Conservation (phyloP, 1,140 invertebrate species). For the Pollicipes pollicipes region DNA sequence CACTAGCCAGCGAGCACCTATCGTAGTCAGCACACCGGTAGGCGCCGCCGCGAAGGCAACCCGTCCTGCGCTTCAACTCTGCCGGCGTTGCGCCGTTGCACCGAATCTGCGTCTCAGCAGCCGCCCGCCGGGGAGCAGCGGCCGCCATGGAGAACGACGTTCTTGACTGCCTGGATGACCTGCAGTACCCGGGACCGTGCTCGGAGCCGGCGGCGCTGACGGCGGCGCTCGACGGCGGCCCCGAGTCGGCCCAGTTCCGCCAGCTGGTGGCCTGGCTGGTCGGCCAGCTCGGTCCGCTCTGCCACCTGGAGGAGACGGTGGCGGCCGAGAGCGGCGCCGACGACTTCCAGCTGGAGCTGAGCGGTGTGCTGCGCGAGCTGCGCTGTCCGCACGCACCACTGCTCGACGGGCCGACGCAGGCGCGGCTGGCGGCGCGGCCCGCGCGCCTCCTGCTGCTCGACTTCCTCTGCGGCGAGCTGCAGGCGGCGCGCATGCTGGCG, state of each 20-base stretch:
- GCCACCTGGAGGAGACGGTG: slow-evolving; percentile 9
- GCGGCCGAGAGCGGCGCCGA: neutral
- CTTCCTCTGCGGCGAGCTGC: slow-evolving; percentile 59
- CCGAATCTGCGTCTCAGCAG: no score
- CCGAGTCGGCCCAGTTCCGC: neutral
- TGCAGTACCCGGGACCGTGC: slow-evolving; percentile 2
- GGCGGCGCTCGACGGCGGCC: neutral
- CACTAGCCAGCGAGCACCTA: no score
- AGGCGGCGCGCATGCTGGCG: slow-evolving; percentile 54
- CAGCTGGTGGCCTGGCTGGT: slow-evolving; percentile 14
- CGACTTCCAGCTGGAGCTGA: slow-evolving; percentile 2
- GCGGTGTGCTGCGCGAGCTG: slow-evolving; percentile 8
- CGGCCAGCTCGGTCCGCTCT: slow-evolving; percentile 12
- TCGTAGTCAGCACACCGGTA: no score
- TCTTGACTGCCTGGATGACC: slow-evolving; percentile 12
- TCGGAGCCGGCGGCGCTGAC: neutral
- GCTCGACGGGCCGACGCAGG: slow-evolving; percentile 42
- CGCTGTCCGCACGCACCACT: slow-evolving; percentile 47
- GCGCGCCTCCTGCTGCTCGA: slow-evolving; percentile 47
- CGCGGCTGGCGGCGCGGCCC: slow-evolving; percentile 41
- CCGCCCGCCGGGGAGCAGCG: no score
- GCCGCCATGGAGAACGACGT: slow-evolving; percentile 16
- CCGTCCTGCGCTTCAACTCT: no score
- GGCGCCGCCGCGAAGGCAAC: no score
- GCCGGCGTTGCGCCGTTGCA: no score